Conservation (phyloP, 2,113 vertebrate genomes). For the Numida meleagris region DNA sequence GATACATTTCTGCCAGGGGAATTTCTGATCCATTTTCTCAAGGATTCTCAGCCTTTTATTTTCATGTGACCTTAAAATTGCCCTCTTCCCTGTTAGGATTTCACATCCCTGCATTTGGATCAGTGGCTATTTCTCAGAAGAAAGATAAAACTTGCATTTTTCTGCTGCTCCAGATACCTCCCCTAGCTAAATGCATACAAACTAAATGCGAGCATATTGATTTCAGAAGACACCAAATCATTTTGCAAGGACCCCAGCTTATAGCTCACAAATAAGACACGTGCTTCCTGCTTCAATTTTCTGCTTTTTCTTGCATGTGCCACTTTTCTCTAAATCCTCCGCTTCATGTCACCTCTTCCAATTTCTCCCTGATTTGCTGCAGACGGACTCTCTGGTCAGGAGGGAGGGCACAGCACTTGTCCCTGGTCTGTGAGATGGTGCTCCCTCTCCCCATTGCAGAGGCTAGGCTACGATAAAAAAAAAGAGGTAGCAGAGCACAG, state of each 20-base stretch:
- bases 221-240: not conserved
- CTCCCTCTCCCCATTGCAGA: not conserved
- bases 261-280: not conserved
- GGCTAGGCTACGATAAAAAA: conserved; percentile 22
- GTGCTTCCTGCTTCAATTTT: not conserved
- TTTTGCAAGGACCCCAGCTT: not conserved
- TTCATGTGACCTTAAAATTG: not conserved
- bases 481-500: not conserved
- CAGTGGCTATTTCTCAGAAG: conserved; percentile 19
- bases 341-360: not conserved
- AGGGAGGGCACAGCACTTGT: not conserved
- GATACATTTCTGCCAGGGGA: conserved; percentile 47
- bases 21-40: conserved; percentile 61
- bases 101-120: conserved; percentile 5
- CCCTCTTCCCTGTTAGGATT: not conserved
- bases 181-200: not conserved
- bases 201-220: conserved; percentile 4
- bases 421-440: not conserved
- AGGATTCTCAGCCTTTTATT: conserved; percentile 41
- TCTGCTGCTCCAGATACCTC: not conserved
- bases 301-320: not conserved
- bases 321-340: not conserved
- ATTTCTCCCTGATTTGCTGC: not conserved
- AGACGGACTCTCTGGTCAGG: fast-evolving
- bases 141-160: conserved; percentile 1